Conservation (phyloP, 2,888 invertebrate species). For the Schrankia costaestrigalis region DNA sequence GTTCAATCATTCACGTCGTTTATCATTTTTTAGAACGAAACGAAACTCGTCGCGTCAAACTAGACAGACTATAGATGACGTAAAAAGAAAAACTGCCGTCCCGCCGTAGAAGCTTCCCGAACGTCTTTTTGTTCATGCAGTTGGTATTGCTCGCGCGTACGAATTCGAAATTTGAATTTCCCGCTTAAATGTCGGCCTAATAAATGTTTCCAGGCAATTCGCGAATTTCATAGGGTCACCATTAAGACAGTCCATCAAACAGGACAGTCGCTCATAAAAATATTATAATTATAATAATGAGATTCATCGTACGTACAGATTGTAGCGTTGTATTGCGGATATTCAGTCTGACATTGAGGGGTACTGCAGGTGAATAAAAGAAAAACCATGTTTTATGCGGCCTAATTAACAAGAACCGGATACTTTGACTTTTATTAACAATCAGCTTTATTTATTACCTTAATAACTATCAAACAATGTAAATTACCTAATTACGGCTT, state of each 20-base stretch:
- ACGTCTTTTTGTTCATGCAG: constrained; percentile 72
- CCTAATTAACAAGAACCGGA: constrained; percentile 5
- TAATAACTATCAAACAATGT: constrained; percentile 1
- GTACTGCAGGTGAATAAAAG: constrained; percentile 18
- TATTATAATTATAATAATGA: constrained; percentile 6
- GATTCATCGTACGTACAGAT: constrained; percentile 5
- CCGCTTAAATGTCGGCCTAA: constrained; percentile 50
- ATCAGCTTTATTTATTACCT: background rate
- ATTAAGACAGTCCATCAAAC: background rate
- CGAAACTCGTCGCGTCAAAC: constrained; percentile 69
- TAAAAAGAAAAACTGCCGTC: constrained; percentile 60
- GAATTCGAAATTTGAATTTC: constrained; percentile 51
- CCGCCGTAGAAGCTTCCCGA: constrained; percentile 65
- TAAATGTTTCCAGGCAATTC: constrained; percentile 29
- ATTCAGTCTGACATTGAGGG: constrained; percentile 25
- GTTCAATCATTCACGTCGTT: constrained; percentile 77
- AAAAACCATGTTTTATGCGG: constrained; percentile 12
- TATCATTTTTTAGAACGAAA: constrained; percentile 64
- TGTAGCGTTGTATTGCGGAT: constrained; percentile 11
- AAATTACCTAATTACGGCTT: background rate
- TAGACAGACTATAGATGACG: constrained; percentile 68
- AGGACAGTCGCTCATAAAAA: constrained; percentile 1
- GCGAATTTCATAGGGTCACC: constrained; percentile 27
- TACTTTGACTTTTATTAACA: constrained; percentile 2
- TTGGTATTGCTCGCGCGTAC: constrained; percentile 55